Evolutionary conservation across 2,888 invertebrate genomes (phyloP), one percentile per base, ranked within the genome.

Genomic region (Pilophorus perplexus): DNA sequence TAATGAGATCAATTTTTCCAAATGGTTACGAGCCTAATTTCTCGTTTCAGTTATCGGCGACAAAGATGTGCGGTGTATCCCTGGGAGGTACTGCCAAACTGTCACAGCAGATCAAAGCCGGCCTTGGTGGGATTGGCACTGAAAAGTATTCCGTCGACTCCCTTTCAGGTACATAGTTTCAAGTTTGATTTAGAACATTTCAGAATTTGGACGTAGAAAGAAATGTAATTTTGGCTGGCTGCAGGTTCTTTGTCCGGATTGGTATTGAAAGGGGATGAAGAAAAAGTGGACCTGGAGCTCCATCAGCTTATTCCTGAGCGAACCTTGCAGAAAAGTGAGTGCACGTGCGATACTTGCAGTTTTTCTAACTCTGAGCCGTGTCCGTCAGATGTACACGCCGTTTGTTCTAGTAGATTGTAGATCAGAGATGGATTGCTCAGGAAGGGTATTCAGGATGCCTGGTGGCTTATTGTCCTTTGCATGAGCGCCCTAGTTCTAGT

Each of bases 231-330:
- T n/a, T n/a, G n/a, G n/a, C n/a, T n/a, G n/a, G 50, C 55, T 54
- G 8, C 18, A 44, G 52, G 50, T 22, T 64, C 64, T 14, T 38
- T 64, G 6, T 52, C 48, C 38, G 64, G 64, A 1, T 23, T 52
- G 25, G 64, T 50, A 2, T 18, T 59, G 59, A 59, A 59, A 1
- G 42, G 60, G 12, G 37, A 66, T 23, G 55, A 68, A 4, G 52
- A 64, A 2, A 52, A 44, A 37, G 59, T 74, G 5, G 77, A 77
- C 70, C 78, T 78, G 20, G 69, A 71, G 42, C 69, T 79, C 78
- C 66, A 81, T 78, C 2, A 77, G 80, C 55, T 79, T 1, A 76
- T 79, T 66, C 75, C 77, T 4, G 76, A 77, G 52, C 77, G 76
- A 70, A 74, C 76, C 23, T 73, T 79, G n/a, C 73, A 73, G 62